phyloP scores from a whole-genome alignment of 2,888 invertebrate species.

The Elysia crispata region DNA sequence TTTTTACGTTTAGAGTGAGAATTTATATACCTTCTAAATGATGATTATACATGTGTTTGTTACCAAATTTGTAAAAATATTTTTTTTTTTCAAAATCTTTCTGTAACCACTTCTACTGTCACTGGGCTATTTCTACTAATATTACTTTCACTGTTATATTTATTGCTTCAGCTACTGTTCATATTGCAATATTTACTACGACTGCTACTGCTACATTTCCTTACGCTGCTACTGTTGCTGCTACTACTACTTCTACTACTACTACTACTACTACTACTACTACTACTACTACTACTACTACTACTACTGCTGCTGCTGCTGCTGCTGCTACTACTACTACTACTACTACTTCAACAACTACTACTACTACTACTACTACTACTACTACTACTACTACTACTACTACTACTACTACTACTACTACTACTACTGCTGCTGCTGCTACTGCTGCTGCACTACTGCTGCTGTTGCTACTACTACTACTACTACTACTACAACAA shows the following conservation, averaged over 20 bases:
- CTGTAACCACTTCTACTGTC: neutral
- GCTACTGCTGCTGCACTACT: too few relatives aligned
- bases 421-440: too few relatives aligned
- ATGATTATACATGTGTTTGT: too few relatives aligned
- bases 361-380: conserved; percentile 20
- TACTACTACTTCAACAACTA: conserved; percentile 13
- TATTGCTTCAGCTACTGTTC: neutral
- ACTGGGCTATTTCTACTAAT: too few relatives aligned
- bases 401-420: conserved; percentile 34
- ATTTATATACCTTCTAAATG: too few relatives aligned
- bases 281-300: conserved; percentile 34
- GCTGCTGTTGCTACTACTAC: conserved; percentile 27
- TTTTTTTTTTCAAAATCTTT: too few relatives aligned
- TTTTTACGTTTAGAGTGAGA: too few relatives aligned
- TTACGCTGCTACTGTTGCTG: conserved; percentile 1
- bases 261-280: conserved; percentile 28
- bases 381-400: conserved; percentile 31
- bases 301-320: neutral
- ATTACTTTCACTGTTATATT: too few relatives aligned
- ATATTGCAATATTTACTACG: neutral
- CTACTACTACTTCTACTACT: conserved; percentile 1
- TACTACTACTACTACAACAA: conserved; percentile 34
- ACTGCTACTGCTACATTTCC: neutral
- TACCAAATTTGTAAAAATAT: too few relatives aligned
- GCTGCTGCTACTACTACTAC: neutral